Percentiles rank a stretch among this genome's conserved stretches.
phyloP scores from a whole-genome alignment of 2,797 vertebrate species.

The Enteromius thamalakanensis region DNA sequence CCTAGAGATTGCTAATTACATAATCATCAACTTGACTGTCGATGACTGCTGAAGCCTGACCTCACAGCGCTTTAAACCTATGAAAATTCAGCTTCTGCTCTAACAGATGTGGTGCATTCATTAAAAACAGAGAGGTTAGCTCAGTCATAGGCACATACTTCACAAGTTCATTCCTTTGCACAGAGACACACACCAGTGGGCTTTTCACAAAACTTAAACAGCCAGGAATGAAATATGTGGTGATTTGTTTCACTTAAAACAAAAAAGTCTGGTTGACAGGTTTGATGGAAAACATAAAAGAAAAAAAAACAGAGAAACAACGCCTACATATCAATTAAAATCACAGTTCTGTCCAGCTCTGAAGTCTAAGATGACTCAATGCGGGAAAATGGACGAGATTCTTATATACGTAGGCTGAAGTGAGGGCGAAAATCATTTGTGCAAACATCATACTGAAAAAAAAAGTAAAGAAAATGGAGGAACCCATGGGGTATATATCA shows the following conservation, averaged over 20 bases:
- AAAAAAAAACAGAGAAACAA: neutral
- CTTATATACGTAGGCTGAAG: slow-evolving; percentile 26
- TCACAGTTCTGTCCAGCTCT: slow-evolving; percentile 1
- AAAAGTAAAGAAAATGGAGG: neutral
- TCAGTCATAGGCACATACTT: slow-evolving; percentile 6
- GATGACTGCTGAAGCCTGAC: neutral
- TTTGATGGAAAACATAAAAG: slow-evolving; percentile 24
- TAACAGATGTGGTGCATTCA: slow-evolving; percentile 46
- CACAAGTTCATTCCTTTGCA: slow-evolving; percentile 34
- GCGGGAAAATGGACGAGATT: slow-evolving; percentile 17
- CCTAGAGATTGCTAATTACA: slow-evolving; percentile 24
- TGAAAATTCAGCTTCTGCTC: slow-evolving; percentile 39
- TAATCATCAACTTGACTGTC: slow-evolving; percentile 28
- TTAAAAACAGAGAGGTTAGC: slow-evolving; percentile 40
- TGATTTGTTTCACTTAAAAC: neutral
- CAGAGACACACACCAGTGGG: slow-evolving; percentile 1
- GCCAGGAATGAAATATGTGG: neutral
- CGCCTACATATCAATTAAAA: slow-evolving; percentile 33
- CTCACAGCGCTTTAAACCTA: neutral
- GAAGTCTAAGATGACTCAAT: slow-evolving; percentile 32
- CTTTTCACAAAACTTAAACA: neutral
- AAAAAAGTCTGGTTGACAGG: neutral
- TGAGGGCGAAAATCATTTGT: slow-evolving; percentile 32
- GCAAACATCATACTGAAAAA: slow-evolving; percentile 13
- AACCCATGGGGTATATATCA: neutral